Evolutionary conservation across 1,140 invertebrate genomes (phyloP), one percentile per base, ranked within the genome.

Genomic region (Hylaeus anthracinus): DNA sequence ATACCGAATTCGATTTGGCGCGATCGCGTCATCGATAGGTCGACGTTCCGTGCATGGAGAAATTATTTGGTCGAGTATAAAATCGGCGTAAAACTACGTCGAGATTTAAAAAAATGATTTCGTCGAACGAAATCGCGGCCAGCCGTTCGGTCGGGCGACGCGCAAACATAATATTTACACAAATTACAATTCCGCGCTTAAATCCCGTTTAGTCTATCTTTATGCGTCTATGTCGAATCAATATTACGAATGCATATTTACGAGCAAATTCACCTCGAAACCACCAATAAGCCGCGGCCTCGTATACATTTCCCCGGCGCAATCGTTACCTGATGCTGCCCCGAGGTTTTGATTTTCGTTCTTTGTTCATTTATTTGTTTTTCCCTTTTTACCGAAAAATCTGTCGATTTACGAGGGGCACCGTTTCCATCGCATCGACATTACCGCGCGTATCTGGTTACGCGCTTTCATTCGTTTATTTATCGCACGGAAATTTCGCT

Each of bases 401-500:
- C 86, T 86, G 86, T 84, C 88, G 90, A 92, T 92, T 92, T 92
- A 92, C 87, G 89, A 85, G 80, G 85, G 78, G 82, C 86, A 84
- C 81, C 86, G 90, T 90, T 90, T 90, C 88, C 89, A 89, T 92
- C 90, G 90, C 88, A 90, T 92, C 90, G 90, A 90, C 89, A 90
- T 91, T 91, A 90, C 90, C 78, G 88, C 74, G 86, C 89, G 85
- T 91, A 92, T 91, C 90, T 89, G 86, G 88, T 90, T 90, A 90
- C 88, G 88, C 90, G 81, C 80, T 86, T 86, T 82, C 81, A 88
- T 88, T 89, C 86, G 83, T 90, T 90, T 90, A 90, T 90, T 91
- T 93, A 93, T 90, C 81, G 87, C 87, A 87, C 86, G 84, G 88
- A 92, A 92, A 93, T 93, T 92, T 92, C 87, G 90, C 92, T 92